A percentile compares a stretch with the other conserved stretches of the same genome.
phyloP scores from a whole-genome alignment of 2,888 invertebrate species.

The Heliconius ismenius region DNA sequence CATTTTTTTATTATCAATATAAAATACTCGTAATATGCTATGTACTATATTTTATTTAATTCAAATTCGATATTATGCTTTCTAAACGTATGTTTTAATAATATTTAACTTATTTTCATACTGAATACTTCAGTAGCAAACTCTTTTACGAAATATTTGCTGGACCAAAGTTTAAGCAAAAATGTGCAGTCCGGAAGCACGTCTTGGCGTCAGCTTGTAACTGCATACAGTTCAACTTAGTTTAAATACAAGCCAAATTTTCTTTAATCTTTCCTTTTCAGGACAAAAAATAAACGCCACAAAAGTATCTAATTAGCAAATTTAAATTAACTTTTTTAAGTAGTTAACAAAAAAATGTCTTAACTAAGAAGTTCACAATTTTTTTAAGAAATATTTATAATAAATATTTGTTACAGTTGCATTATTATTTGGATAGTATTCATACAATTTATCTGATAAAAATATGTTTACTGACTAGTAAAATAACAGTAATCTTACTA shows the following conservation, averaged over 20 bases:
- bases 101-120: not conserved
- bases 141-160: conserved; percentile 11
- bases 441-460: not conserved
- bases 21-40: too few relatives aligned
- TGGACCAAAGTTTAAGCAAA: conserved; percentile 21
- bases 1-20: too few relatives aligned
- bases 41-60: not conserved
- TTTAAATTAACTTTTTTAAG: not conserved
- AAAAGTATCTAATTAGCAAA: not conserved
- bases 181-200: conserved; percentile 15
- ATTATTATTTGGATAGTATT: not conserved
- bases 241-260: conserved; percentile 10
- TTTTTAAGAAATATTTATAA: not conserved
- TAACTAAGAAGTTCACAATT: not conserved
- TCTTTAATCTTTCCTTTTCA: not conserved
- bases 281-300: not conserved
- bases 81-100: not conserved
- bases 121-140: not conserved
- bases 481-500: too few relatives aligned
- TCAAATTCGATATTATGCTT: not conserved
- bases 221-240: conserved; percentile 18
- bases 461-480: not conserved
- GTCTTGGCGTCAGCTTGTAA: conserved; percentile 26
- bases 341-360: too few relatives aligned
- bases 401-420: too few relatives aligned